Base-by-base conservation (phyloP, 1,140 invertebrate genomes). In the Solenopsis invicta region DNA sequence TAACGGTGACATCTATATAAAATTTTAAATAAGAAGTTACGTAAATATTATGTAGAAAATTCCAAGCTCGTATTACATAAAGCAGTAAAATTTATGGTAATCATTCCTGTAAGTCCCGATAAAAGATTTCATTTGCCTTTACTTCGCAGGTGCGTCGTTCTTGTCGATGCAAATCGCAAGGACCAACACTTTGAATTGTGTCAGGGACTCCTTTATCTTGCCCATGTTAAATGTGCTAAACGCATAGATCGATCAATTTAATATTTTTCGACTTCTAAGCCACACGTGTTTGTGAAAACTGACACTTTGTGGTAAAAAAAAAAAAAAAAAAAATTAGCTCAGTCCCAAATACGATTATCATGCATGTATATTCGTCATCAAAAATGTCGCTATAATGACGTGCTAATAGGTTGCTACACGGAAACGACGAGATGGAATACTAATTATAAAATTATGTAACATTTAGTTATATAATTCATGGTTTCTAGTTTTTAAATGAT, bases 1-100 rank as follows among this genome's bases (percentile, higher is more conserved):
- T 78, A 52, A 29, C 41, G 16, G 34, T 67, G 45, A n/a, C 74
- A 24, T 76, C 37, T 29, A 34, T 54, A 50, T 21, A 34, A 41
- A 69, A 37, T 29, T 69, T 80, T 54, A 54, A 34, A 41, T 80
- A 80, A 80, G 9, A 10, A 18, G 4, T 80, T 80, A 69, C 45
- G 18, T 80, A 80, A 80, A 69, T 41, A 54, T 80, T 45, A 56
- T 64, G 45, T 64, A 78, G 13, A 54, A 50, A 80, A 80, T 54
- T 18, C 1, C 48, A 67, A 52, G 13, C 48, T n/a, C 16, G 12
- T 24, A 9, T 80, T 80, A 67, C 24, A 41, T 80, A 80, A 80
- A 54, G 61, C 6, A 80, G 18, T 48, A 67, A 18, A 52, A 67
- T 50, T 80, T 62, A 80, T 62, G 76, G 10, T 66, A 34, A 80